phyloP scores from a whole-genome alignment of 1,140 invertebrate genomes.

The Andricus grossulariae region DNA sequence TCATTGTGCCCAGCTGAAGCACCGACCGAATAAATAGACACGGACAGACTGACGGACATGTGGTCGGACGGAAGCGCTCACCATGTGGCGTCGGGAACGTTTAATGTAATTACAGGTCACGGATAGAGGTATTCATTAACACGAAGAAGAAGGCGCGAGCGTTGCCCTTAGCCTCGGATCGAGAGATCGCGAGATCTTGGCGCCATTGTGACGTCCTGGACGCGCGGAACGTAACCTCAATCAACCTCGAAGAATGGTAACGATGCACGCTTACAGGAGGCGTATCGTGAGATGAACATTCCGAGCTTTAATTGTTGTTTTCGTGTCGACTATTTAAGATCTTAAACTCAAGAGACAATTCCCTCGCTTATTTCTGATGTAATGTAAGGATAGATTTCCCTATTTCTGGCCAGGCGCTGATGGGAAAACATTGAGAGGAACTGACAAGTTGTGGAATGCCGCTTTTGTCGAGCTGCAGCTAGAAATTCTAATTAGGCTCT shows the following conservation, averaged over 20 bases:
- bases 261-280: background rate
- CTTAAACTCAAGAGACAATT: background rate
- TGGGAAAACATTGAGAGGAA: too few species aligned
- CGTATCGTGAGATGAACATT: background rate
- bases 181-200: constrained; percentile 41
- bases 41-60: constrained; percentile 59
- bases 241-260: background rate
- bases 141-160: constrained; percentile 55
- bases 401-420: too few species aligned
- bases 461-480: too few species aligned
- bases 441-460: too few species aligned
- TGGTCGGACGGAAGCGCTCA: constrained; percentile 60
- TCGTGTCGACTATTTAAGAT: background rate
- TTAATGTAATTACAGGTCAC: constrained; percentile 68
- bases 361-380: too few species aligned
- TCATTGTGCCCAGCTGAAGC: constrained; percentile 8
- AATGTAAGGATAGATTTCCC: too few species aligned
- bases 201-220: constrained; percentile 6
- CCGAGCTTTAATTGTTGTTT: background rate
- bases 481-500: too few species aligned
- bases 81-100: constrained; percentile 60
- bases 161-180: constrained; percentile 51
- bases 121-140: constrained; percentile 69
- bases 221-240: background rate
- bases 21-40: constrained; percentile 57